Evolutionary conservation across 2,113 vertebrate species (phyloP).

Genomic region (Scartelaos histophorus): DNA sequence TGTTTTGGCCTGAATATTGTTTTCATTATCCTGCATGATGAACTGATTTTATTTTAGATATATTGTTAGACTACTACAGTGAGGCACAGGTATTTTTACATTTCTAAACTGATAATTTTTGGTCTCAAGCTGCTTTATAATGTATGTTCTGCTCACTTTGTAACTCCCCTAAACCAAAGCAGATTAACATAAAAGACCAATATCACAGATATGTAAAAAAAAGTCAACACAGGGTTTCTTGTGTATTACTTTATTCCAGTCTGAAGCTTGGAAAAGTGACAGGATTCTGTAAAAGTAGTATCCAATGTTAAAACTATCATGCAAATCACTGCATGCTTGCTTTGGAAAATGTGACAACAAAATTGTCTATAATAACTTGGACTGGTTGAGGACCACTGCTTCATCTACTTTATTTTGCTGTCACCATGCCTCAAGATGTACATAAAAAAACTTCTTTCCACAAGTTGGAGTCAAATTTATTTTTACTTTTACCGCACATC

Average conservation of each 20-base stretch:
- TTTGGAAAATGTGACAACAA: conserved; percentile 3
- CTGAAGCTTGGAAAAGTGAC: not conserved
- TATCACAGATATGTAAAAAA: not conserved
- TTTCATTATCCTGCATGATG: not conserved
- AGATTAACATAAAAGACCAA: too few relatives aligned
- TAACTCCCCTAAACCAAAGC: too few relatives aligned
- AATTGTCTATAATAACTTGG: not conserved
- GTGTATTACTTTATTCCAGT: not conserved
- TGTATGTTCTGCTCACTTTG: too few relatives aligned
- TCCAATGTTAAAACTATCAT: not conserved
- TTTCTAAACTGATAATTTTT: too few relatives aligned
- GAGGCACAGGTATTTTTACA: too few relatives aligned
- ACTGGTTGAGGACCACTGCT: not conserved
- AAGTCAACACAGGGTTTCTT: not conserved
- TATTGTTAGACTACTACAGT: too few relatives aligned
- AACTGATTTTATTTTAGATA: too few relatives aligned
- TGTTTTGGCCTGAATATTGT: not conserved
- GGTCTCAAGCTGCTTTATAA: too few relatives aligned
- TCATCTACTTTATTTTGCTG: conserved; percentile 3
- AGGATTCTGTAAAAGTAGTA: not conserved
- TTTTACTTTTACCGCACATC: not conserved
- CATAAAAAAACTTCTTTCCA: not conserved
- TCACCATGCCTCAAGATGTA: not conserved
- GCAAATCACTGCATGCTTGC: not conserved
- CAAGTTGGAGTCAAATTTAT: not conserved